Evolutionary conservation across 2,113 vertebrate species (phyloP).

Genomic region (Ageneiosus marmoratus): DNA sequence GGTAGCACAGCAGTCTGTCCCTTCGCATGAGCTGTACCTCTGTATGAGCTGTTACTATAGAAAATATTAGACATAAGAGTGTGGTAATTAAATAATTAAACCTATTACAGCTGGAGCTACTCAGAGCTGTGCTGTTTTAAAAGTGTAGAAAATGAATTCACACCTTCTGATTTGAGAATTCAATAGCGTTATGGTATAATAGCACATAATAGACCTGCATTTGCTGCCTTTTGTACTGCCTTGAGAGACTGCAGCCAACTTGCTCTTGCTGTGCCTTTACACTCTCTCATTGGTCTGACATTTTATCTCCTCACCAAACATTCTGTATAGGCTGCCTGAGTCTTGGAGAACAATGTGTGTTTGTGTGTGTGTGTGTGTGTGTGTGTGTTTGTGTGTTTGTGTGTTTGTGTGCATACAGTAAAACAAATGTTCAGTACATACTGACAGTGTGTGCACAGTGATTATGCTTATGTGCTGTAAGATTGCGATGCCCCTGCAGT

Average conservation of each 20-base stretch:
- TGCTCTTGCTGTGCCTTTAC: slow-evolving; percentile 27
- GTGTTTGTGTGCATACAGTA: background rate
- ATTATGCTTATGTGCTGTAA: slow-evolving; percentile 7
- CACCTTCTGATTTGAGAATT: background rate
- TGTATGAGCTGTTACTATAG: background rate
- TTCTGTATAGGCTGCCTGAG: slow-evolving; percentile 7
- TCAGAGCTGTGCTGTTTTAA: background rate
- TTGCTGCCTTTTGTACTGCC: background rate
- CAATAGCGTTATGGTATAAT: background rate
- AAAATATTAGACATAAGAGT: background rate
- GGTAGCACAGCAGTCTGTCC: background rate
- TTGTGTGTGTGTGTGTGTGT: slow-evolving; percentile 18
- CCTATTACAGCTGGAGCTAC: background rate
- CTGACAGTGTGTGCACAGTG: slow-evolving; percentile 1
- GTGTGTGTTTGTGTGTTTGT: slow-evolving; percentile 24
- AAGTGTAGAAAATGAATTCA: background rate
- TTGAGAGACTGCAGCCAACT: background rate
- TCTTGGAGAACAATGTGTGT: background rate
- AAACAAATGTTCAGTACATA: background rate
- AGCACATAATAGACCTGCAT: background rate
- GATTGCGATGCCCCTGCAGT: slow-evolving; percentile 10
- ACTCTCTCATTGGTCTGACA: background rate
- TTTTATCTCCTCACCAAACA: slow-evolving; percentile 26
- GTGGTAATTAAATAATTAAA: too few relatives aligned
- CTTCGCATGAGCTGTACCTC: background rate